Conservation (phyloP, 2,797 vertebrate genomes). For the Acrossocheilus wenchowensis region DNA sequence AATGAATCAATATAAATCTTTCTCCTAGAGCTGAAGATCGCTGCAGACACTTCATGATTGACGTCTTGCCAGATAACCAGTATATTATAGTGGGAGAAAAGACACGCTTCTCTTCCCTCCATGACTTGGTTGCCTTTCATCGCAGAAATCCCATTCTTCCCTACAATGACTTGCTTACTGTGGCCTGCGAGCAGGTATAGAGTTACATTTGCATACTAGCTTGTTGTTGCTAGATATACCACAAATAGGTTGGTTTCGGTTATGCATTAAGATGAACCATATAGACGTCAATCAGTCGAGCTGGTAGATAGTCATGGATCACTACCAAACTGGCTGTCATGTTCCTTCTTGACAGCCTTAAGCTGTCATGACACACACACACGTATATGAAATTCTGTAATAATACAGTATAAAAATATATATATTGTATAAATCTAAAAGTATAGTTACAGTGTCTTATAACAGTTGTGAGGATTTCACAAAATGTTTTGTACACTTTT, state of each 20-base stretch:
- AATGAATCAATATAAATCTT: neutral
- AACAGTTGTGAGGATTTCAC: neutral
- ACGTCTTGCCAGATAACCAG: constrained; percentile 70
- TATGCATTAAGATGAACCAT: neutral
- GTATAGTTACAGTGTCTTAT: neutral
- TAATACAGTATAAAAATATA: neutral
- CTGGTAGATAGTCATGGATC: neutral
- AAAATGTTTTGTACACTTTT: neutral
- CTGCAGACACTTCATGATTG: constrained; percentile 86
- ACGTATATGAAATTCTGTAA: neutral
- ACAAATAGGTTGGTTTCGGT: neutral
- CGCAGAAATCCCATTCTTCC: constrained; percentile 72
- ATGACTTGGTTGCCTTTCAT: constrained; percentile 82
- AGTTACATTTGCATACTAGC: neutral
- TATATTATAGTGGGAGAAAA: constrained; percentile 76
- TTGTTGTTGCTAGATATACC: neutral
- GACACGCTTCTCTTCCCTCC: constrained; percentile 70
- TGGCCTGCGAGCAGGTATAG: constrained; percentile 79
- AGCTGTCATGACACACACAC: neutral
- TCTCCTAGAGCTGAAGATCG: constrained; percentile 69
- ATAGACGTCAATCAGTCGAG: neutral
- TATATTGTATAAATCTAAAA: neutral
- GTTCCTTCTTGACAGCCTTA: neutral
- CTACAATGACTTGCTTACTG: constrained; percentile 75
- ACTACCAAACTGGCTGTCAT: neutral